Percentiles rank a stretch among this genome's conserved stretches.
These are phyloP conservation scores for Cyprinodon variegatus DNA, from an alignment of 2,113 vertebrate genomes.

Conservation along the genomic window DNA sequence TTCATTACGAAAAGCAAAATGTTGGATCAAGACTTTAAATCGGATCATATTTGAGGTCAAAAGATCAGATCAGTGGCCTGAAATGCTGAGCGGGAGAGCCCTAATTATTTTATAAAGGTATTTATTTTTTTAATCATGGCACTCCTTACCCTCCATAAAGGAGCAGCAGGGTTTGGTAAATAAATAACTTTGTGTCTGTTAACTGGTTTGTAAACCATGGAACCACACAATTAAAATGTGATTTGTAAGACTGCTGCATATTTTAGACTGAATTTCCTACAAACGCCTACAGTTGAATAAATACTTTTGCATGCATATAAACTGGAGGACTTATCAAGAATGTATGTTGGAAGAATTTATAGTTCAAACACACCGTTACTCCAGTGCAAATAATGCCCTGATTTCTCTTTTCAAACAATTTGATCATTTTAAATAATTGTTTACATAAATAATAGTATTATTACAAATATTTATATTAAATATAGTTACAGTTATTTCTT, in stretches of 20 bases:
- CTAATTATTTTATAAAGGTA: no score
- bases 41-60: no score
- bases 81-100: no score
- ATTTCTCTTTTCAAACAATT: neutral
- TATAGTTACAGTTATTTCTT: slow-evolving; percentile 19
- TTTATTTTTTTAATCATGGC: no score
- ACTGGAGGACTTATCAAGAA: neutral
- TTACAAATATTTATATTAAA: neutral
- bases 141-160: neutral
- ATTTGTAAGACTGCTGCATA: no score
- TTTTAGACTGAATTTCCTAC: neutral
- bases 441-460: neutral
- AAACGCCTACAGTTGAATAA: neutral
- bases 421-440: neutral
- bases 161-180: neutral
- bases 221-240: no score
- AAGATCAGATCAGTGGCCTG: no score
- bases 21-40: no score
- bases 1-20: no score
- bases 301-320: neutral
- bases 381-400: neutral
- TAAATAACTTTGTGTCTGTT: neutral
- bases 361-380: neutral
- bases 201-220: neutral
- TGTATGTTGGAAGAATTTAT: neutral